Percentiles rank a stretch among this genome's conserved stretches.
phyloP scores from a whole-genome alignment of 1,140 invertebrate genomes.

The Tetraneura akinire region DNA sequence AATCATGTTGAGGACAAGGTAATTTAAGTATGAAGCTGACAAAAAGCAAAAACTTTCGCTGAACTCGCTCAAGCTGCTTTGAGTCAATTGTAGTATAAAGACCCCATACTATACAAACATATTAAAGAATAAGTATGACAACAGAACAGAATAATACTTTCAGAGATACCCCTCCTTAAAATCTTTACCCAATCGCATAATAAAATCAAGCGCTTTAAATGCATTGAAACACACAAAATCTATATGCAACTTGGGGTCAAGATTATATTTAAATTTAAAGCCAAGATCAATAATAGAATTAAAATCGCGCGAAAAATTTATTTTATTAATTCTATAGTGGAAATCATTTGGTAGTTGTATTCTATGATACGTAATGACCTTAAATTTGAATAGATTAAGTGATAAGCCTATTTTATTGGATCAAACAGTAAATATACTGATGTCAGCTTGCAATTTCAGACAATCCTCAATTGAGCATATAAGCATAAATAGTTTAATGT shows the following conservation, averaged over 20 bases:
- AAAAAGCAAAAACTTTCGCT: neutral
- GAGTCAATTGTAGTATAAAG: neutral
- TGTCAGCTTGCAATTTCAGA: no score
- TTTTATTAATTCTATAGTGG: no score
- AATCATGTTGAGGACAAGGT: no score
- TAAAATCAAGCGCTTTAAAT: neutral
- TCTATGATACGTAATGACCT: neutral
- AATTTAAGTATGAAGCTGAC: neutral
- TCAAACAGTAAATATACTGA: no score
- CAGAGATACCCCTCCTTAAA: neutral
- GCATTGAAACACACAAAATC: neutral
- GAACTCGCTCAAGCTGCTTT: neutral
- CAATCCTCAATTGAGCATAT: no score
- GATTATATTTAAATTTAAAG: slow-evolving; percentile 8
- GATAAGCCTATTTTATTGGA: no score
- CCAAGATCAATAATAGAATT: neutral
- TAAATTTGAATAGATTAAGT: no score
- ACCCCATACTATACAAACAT: neutral
- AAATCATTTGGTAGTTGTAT: neutral
- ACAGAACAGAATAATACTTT: neutral
- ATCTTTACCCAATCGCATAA: neutral
- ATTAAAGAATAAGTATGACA: neutral
- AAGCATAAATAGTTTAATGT: no score
- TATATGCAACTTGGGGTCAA: neutral
- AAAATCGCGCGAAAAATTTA: neutral